Evolutionary conservation across 2,888 invertebrate genomes (phyloP).

Genomic region (Eupithecia inturbata): DNA sequence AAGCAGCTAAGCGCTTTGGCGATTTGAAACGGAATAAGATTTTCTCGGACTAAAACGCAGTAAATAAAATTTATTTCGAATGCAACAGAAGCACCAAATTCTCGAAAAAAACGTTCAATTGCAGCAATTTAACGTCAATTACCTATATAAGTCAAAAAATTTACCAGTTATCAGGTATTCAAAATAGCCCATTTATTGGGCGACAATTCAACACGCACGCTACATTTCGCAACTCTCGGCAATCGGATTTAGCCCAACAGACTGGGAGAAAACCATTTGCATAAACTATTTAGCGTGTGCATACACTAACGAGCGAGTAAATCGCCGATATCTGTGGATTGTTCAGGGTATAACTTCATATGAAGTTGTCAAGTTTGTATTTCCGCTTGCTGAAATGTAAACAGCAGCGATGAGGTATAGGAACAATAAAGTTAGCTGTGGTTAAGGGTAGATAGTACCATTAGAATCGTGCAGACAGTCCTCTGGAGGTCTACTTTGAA

Average conservation of each 20-base stretch:
- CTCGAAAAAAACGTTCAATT: not conserved
- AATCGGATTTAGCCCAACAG: conserved; percentile 49
- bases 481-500: conserved; percentile 7
- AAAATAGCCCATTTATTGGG: conserved; percentile 27
- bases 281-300: conserved; percentile 59
- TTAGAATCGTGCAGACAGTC: conserved; percentile 44
- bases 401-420: conserved; percentile 35
- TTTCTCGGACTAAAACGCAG: not conserved
- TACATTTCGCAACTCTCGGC: conserved; percentile 30
- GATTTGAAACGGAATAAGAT: conserved; percentile 15
- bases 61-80: not conserved
- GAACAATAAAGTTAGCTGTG: conserved; percentile 19
- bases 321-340: conserved; percentile 45
- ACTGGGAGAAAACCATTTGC: conserved; percentile 49
- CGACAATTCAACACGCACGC: conserved; percentile 42
- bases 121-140: not conserved
- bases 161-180: not conserved
- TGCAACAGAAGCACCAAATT: not conserved
- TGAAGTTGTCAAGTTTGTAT: conserved; percentile 40
- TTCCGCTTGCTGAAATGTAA: conserved; percentile 35
- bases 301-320: conserved; percentile 54
- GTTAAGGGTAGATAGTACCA: conserved; percentile 42
- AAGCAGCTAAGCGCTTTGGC: conserved; percentile 33
- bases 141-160: not conserved
- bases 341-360: conserved; percentile 37